Conservation (phyloP, 2,888 invertebrate species). For the Epinotia nisella region DNA sequence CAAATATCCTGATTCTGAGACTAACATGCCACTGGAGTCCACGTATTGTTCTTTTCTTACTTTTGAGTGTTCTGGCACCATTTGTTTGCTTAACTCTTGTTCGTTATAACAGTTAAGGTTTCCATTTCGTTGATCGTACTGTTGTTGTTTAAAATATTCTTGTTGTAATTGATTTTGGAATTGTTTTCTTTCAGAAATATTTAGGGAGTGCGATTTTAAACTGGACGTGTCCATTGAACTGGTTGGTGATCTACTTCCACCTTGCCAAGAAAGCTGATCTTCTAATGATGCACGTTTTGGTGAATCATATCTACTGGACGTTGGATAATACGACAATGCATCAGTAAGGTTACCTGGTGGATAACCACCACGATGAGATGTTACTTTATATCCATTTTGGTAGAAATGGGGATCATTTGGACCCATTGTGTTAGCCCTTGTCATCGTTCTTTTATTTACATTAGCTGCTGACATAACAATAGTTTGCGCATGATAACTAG, state of each 20-base stretch:
- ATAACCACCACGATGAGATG: constrained; percentile 87
- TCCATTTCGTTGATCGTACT: constrained; percentile 82
- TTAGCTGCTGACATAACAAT: constrained; percentile 77
- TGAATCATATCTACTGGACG: constrained; percentile 86
- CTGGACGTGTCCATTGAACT: constrained; percentile 86
- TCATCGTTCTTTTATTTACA: constrained; percentile 77
- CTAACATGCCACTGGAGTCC: constrained; percentile 84
- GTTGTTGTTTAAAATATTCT: constrained; percentile 82
- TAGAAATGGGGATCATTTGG: constrained; percentile 81
- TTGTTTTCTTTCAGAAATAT: constrained; percentile 82
- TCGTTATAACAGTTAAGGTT: constrained; percentile 68
- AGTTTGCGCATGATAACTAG: constrained; percentile 84
- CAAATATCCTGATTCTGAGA: constrained; percentile 91
- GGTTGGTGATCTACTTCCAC: constrained; percentile 85
- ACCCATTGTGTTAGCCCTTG: constrained; percentile 84
- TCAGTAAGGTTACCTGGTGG: constrained; percentile 91
- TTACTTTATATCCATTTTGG: constrained; percentile 88
- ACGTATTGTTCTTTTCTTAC: constrained; percentile 76
- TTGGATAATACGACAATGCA: constrained; percentile 92
- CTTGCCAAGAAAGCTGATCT: constrained; percentile 86
- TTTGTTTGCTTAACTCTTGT: constrained; percentile 70
- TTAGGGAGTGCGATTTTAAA: constrained; percentile 84
- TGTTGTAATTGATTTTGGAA: constrained; percentile 83
- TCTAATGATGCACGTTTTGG: constrained; percentile 84
- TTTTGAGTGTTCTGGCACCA: constrained; percentile 62